A percentile compares a stretch with the other conserved stretches of the same genome.
Conservation (phyloP, 2,888 invertebrate species). For the Nineta flava region DNA sequence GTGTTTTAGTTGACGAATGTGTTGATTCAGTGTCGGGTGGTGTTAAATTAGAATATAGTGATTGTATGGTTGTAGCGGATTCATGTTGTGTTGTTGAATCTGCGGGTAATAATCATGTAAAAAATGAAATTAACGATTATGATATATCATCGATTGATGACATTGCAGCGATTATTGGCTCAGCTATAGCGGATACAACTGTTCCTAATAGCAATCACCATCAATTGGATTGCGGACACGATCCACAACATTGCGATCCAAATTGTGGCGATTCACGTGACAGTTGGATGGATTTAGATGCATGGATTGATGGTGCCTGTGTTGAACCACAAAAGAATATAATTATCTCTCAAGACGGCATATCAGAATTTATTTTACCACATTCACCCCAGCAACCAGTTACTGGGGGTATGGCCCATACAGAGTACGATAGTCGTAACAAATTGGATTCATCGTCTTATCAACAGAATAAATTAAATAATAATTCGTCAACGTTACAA, state of each 20-base stretch:
- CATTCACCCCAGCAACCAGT: constrained; percentile 37
- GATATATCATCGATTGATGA: constrained; percentile 67
- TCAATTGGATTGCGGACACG: constrained; percentile 33
- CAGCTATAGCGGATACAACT: constrained; percentile 78
- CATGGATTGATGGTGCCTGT: constrained; percentile 71
- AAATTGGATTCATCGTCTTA: constrained; percentile 31
- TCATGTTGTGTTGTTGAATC: constrained; percentile 27
- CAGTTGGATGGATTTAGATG: constrained; percentile 78
- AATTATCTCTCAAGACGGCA: constrained; percentile 47
- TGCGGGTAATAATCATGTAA: constrained; percentile 28
- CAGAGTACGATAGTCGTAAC: constrained; percentile 21
- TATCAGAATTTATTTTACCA: constrained; percentile 51
- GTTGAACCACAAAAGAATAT: constrained; percentile 46
- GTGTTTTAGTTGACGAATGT: constrained; percentile 28
- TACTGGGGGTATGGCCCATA: background rate
- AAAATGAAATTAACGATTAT: constrained; percentile 39
- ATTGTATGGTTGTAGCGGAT: constrained; percentile 33
- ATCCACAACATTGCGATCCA: constrained; percentile 27
- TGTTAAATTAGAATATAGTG: constrained; percentile 30
- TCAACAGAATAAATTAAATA: constrained; percentile 27
- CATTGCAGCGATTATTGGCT: constrained; percentile 74
- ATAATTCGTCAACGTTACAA: constrained; percentile 56
- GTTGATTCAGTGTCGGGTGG: constrained; percentile 39
- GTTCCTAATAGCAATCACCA: constrained; percentile 42
- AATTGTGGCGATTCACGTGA: constrained; percentile 60